These are phyloP conservation scores for Rhadinocentrus ornatus DNA, from an alignment of 2,797 vertebrate species.

Conservation along the genomic window DNA sequence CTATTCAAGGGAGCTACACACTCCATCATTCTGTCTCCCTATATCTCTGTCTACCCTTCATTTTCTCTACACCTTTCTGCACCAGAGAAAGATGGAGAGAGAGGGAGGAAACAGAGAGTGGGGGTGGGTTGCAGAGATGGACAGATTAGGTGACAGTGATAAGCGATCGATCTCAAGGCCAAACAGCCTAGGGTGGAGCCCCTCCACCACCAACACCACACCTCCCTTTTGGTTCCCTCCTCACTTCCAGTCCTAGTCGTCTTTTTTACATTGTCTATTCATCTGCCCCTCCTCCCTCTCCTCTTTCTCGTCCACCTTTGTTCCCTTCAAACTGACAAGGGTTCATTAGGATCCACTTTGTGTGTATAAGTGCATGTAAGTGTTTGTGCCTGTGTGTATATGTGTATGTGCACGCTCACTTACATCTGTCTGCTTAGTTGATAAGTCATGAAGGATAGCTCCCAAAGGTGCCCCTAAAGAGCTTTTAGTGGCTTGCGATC, in stretches of 20 bases:
- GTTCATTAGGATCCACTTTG: slow-evolving; percentile 75
- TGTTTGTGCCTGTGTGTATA: slow-evolving; percentile 26
- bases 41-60: slow-evolving; percentile 76
- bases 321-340: slow-evolving; percentile 74
- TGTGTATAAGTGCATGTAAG: slow-evolving; percentile 52
- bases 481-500: slow-evolving; percentile 78
- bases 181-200: slow-evolving; percentile 64
- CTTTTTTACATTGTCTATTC: slow-evolving; percentile 34
- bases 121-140: slow-evolving; percentile 68
- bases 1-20: slow-evolving; percentile 74
- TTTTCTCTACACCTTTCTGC: slow-evolving; percentile 73
- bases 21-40: slow-evolving; percentile 78
- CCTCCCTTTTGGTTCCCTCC: neutral
- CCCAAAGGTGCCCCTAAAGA: slow-evolving; percentile 74
- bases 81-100: slow-evolving; percentile 42
- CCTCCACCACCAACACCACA: neutral
- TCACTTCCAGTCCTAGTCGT: slow-evolving; percentile 34
- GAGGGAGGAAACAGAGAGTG: slow-evolving; percentile 14
- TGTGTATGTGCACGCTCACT: slow-evolving; percentile 53
- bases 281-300: slow-evolving; percentile 35
- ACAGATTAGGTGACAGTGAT: slow-evolving; percentile 81
- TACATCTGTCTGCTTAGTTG: slow-evolving; percentile 63
- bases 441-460: slow-evolving; percentile 77
- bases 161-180: slow-evolving; percentile 81
- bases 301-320: slow-evolving; percentile 66